phyloP scores from a whole-genome alignment of 1,140 invertebrate species.

The Lepidurus arcticus region DNA sequence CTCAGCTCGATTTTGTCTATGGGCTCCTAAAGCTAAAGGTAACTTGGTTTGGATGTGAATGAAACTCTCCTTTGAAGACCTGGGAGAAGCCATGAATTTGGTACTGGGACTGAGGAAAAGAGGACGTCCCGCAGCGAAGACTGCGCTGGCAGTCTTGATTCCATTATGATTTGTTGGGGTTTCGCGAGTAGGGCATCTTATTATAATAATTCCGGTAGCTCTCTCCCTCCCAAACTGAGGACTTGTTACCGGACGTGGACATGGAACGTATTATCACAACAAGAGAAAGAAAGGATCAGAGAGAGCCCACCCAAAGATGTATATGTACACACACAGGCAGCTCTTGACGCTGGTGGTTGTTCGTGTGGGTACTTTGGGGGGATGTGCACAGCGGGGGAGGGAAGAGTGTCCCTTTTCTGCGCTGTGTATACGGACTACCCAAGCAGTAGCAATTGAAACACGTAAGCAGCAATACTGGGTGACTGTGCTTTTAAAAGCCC shows the following conservation, averaged over 20 bases:
- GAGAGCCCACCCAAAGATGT: slow-evolving; percentile 14
- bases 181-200: background rate
- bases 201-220: slow-evolving; percentile 11
- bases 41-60: background rate
- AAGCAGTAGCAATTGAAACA: slow-evolving; percentile 13
- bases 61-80: background rate
- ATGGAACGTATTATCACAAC: slow-evolving; percentile 10
- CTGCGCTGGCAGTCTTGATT: background rate
- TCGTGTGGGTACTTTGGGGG: slow-evolving; percentile 17
- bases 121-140: background rate
- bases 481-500: background rate
- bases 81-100: background rate
- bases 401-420: background rate
- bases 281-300: background rate
- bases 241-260: slow-evolving; percentile 20
- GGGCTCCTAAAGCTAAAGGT: background rate
- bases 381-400: slow-evolving; percentile 17
- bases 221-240: background rate
- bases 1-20: background rate
- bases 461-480: slow-evolving; percentile 10
- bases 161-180: slow-evolving; percentile 15
- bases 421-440: background rate
- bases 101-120: background rate
- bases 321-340: background rate
- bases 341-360: background rate